These are phyloP conservation scores for Gastracanthus pulcherrimus DNA, from an alignment of 2,888 invertebrate species.

Conservation along the genomic window DNA sequence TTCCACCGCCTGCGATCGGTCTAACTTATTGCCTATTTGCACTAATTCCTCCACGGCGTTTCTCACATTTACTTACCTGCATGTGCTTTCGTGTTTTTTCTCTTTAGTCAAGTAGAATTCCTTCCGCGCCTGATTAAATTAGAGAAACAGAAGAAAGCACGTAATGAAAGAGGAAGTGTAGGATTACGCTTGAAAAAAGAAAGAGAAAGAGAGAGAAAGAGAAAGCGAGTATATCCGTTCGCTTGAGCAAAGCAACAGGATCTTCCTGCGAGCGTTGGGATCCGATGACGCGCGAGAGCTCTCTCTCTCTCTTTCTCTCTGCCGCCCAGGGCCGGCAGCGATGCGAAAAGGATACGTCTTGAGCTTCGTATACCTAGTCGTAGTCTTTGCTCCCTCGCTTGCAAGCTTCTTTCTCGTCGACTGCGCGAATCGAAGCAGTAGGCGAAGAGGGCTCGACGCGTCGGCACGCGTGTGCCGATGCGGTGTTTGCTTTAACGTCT, in stretches of 20 bases:
- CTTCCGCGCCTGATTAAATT: neutral
- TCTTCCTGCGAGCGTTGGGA: neutral
- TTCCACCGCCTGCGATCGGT: too few species aligned
- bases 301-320: too few species aligned
- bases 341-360: neutral
- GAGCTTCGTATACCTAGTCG: neutral
- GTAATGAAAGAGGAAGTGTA: neutral
- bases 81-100: too few species aligned
- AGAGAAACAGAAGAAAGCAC: neutral
- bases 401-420: too few species aligned
- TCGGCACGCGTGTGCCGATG: conserved; percentile 68
- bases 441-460: neutral
- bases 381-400: neutral
- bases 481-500: conserved; percentile 76
- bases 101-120: too few species aligned
- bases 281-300: conserved; percentile 5
- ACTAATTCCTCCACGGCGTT: too few species aligned
- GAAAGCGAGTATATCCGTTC: neutral
- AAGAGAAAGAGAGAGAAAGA: neutral
- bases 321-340: too few species aligned
- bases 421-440: neutral
- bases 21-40: neutral
- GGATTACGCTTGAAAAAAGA: neutral
- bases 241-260: neutral
- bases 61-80: too few species aligned